phyloP scores from a whole-genome alignment of 1,140 invertebrate genomes.

The Trachymyrmex cornetzi region DNA sequence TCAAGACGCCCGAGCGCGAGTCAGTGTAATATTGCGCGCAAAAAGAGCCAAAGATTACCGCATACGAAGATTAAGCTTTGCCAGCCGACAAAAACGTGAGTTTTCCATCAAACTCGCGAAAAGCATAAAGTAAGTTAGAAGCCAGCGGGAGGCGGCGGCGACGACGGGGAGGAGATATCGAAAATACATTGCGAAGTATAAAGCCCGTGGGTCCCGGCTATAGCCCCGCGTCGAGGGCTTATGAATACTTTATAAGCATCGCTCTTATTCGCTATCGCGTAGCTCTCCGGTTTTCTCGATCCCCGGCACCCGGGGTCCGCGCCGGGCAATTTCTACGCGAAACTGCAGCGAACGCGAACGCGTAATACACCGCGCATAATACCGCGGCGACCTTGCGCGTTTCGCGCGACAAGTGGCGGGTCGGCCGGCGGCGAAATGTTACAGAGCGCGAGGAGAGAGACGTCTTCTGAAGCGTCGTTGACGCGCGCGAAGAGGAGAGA shows the following conservation, averaged over 20 bases:
- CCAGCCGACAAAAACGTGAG: constrained; percentile 43
- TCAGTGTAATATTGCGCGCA: not conserved
- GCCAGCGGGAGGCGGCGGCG: not conserved
- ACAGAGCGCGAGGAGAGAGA: constrained; percentile 23
- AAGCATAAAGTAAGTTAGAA: constrained; percentile 48
- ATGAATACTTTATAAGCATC: constrained; percentile 65
- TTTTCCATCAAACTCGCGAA: constrained; percentile 60
- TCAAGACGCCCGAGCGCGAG: constrained; percentile 9
- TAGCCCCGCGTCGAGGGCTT: constrained; percentile 42
- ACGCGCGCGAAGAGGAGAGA: constrained; percentile 13
- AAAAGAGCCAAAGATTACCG: constrained; percentile 35
- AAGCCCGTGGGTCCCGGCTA: constrained; percentile 14
- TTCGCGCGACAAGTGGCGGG: constrained; percentile 6
- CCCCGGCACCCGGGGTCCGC: not conserved
- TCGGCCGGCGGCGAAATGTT: constrained; percentile 37
- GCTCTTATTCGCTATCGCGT: constrained; percentile 56
- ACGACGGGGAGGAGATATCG: constrained; percentile 47
- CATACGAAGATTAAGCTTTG: constrained; percentile 42
- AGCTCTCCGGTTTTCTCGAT: constrained; percentile 36
- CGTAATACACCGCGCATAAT: constrained; percentile 42
- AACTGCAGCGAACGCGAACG: constrained; percentile 34
- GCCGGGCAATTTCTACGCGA: constrained; percentile 49
- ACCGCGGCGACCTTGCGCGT: constrained; percentile 36
- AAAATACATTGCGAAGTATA: constrained; percentile 64
- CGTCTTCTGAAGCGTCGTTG: constrained; percentile 31